Evolutionary conservation across 2,797 vertebrate species (phyloP).

Genomic region (Pseudochirops corinnae): DNA sequence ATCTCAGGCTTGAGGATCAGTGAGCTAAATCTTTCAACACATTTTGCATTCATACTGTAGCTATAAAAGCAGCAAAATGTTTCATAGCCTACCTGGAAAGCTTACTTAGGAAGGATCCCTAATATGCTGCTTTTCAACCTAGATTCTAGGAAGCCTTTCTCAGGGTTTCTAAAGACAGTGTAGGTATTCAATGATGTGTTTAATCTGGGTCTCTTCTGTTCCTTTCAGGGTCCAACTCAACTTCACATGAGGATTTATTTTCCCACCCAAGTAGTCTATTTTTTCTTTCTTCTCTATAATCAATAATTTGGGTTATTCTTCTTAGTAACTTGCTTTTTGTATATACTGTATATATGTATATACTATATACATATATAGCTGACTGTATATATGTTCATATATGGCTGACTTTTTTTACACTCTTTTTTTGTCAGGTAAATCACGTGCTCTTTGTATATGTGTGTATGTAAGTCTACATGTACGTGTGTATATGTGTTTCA

Average conservation of each 20-base stretch:
- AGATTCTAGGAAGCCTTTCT: background rate
- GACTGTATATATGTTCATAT: background rate
- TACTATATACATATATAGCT: too few species aligned
- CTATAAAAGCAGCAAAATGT: background rate
- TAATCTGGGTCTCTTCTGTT: conserved; percentile 15
- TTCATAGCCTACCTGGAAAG: background rate
- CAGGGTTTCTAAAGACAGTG: background rate
- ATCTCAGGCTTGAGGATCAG: conserved; percentile 67
- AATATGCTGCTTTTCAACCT: conserved; percentile 15
- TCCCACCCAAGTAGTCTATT: background rate
- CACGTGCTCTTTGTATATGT: background rate
- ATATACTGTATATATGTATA: too few species aligned
- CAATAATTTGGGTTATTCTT: background rate
- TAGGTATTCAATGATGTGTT: background rate
- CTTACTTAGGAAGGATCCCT: conserved; percentile 32
- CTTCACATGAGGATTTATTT: background rate
- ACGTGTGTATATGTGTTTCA: background rate
- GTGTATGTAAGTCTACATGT: background rate
- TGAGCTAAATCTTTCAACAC: conserved; percentile 64
- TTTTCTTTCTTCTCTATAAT: background rate
- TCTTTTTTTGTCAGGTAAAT: background rate
- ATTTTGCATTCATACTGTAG: conserved; percentile 36
- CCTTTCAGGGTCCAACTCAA: background rate
- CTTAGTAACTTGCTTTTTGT: background rate
- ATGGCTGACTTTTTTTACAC: background rate